A percentile compares a stretch with the other conserved stretches of the same genome.
Conservation (phyloP, 2,888 invertebrate genomes). For the Corythucha ciliata region DNA sequence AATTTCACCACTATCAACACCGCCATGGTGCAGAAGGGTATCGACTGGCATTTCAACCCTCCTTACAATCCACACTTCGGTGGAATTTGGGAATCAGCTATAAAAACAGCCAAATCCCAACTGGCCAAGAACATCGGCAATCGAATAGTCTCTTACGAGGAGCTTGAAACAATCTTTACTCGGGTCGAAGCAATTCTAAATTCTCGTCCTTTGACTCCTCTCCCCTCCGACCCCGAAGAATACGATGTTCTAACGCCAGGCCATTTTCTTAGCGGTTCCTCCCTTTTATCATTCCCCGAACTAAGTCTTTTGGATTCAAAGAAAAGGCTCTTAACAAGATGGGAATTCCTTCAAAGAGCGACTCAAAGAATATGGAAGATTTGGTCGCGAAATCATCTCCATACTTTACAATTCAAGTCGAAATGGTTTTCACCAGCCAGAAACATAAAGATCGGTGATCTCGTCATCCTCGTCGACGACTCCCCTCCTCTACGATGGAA, state of each 20-base stretch:
- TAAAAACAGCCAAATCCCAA: slow-evolving; percentile 37
- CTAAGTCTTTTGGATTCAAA: slow-evolving; percentile 29
- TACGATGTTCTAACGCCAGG: slow-evolving; percentile 37
- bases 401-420: slow-evolving; percentile 18
- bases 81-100: slow-evolving; percentile 38
- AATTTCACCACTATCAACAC: too few relatives aligned
- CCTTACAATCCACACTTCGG: slow-evolving; percentile 37
- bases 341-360: slow-evolving; percentile 28
- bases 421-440: slow-evolving; percentile 20
- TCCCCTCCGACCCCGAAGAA: slow-evolving; percentile 34
- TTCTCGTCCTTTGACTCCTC: slow-evolving; percentile 35
- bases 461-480: slow-evolving; percentile 17
- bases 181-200: slow-evolving; percentile 38
- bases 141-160: slow-evolving; percentile 35
- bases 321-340: slow-evolving; percentile 28
- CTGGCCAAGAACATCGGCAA: slow-evolving; percentile 17
- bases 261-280: slow-evolving; percentile 37
- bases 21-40: too few relatives aligned
- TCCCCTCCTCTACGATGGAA: slow-evolving; percentile 15
- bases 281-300: slow-evolving; percentile 33
- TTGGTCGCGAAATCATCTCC: slow-evolving; percentile 29
- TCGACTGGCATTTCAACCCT: slow-evolving; percentile 27
- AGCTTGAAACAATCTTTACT: slow-evolving; percentile 34
- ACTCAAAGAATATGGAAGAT: slow-evolving; percentile 32
- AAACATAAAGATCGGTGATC: slow-evolving; percentile 21